phyloP scores from a whole-genome alignment of 2,888 invertebrate genomes.

The Melangyna quadrimaculata region DNA sequence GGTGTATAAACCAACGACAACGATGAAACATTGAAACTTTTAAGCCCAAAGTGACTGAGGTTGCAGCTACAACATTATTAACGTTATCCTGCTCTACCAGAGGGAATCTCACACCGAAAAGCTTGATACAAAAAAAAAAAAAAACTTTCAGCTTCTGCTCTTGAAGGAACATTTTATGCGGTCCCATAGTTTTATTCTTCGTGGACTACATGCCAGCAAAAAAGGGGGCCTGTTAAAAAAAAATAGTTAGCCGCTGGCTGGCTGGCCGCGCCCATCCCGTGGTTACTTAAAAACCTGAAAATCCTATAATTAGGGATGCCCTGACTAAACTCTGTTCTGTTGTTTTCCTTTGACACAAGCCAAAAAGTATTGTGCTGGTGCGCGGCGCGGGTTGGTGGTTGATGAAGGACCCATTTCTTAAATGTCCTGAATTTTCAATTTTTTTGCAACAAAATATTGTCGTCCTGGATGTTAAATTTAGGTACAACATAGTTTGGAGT shows the following conservation, averaged over 20 bases:
- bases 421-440: constrained; percentile 24
- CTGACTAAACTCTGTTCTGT: constrained; percentile 48
- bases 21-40: constrained; percentile 48
- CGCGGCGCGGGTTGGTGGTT: too few species aligned
- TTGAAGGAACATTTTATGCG: constrained; percentile 58
- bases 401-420: neutral
- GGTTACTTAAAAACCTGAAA: constrained; percentile 63
- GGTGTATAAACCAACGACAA: constrained; percentile 38
- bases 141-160: constrained; percentile 51
- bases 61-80: constrained; percentile 68
- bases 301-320: constrained; percentile 55
- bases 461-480: neutral
- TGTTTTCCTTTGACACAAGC: constrained; percentile 51
- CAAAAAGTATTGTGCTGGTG: constrained; percentile 1
- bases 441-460: constrained; percentile 20
- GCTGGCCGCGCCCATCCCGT: constrained; percentile 14
- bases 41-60: constrained; percentile 63
- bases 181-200: neutral
- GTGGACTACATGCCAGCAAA: too few species aligned
- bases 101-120: neutral
- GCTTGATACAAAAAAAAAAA: neutral
- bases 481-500: constrained; percentile 29
- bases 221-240: neutral
- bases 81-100: constrained; percentile 35
- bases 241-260: constrained; percentile 20